Evolutionary conservation across 2,113 vertebrate species (phyloP).

Genomic region (Alexandromys fortis): DNA sequence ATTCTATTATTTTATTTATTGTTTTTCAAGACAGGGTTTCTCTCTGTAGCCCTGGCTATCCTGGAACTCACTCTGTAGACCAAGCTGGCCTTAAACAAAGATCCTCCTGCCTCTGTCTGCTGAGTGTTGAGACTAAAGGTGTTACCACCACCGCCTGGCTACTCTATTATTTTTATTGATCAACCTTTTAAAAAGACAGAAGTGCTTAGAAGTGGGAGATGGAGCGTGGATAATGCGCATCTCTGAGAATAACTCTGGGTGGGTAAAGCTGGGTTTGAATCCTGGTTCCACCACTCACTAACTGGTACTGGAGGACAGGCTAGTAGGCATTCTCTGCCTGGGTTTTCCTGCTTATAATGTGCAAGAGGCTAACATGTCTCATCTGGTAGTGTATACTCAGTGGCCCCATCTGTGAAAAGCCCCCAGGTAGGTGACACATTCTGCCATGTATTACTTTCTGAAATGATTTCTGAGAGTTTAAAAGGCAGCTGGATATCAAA

Average conservation of each 20-base stretch:
- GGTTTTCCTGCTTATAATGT: neutral
- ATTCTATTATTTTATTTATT: neutral
- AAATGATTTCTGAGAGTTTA: conserved; percentile 10
- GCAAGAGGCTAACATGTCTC: no score
- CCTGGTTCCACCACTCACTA: neutral
- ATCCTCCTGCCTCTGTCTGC: no score
- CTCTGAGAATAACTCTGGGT: neutral
- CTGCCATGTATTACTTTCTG: neutral
- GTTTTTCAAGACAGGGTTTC: no score
- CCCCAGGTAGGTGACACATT: neutral
- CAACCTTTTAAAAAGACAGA: neutral
- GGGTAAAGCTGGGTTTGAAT: neutral
- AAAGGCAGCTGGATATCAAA: neutral
- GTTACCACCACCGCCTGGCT: no score
- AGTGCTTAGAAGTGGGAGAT: neutral
- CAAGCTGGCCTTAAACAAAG: no score
- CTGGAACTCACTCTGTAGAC: no score
- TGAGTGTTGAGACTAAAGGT: no score
- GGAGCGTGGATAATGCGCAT: neutral
- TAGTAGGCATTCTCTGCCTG: neutral
- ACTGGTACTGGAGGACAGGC: neutral
- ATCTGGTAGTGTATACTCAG: neutral
- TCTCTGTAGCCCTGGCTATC: no score
- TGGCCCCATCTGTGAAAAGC: fast-evolving
- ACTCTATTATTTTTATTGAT: neutral